Evolutionary conservation across 2,113 vertebrate genomes (phyloP).

Genomic region (Plecturocebus donacophilus): DNA sequence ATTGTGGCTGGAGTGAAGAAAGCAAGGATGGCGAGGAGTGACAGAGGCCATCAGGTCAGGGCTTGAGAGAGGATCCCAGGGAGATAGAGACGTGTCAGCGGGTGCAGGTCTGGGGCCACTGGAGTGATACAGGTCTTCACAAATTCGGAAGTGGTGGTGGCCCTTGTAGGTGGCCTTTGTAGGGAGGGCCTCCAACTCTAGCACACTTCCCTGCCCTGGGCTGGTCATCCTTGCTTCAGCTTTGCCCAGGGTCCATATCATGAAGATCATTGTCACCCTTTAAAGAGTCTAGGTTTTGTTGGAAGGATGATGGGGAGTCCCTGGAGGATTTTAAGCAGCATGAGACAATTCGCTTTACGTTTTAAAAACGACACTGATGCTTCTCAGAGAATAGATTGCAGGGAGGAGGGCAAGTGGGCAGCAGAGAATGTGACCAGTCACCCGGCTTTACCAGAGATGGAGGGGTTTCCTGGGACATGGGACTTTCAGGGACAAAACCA

Average conservation of each 20-base stretch:
- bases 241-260: not conserved
- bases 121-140: not conserved
- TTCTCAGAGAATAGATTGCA: fast-evolving
- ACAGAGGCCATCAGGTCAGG: not conserved
- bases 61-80: not conserved
- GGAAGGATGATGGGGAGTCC: not conserved
- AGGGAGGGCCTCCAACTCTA: not conserved
- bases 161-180: not conserved
- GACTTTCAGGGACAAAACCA: not conserved
- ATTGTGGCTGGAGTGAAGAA: not conserved
- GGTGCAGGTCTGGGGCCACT: no score
- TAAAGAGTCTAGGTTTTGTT: not conserved
- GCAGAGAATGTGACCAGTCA: not conserved
- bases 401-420: not conserved
- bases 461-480: not conserved
- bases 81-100: not conserved
- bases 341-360: not conserved
- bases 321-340: not conserved
- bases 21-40: not conserved
- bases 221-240: not conserved
- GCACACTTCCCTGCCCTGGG: not conserved
- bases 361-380: not conserved
- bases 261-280: not conserved
- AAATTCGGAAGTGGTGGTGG: not conserved
- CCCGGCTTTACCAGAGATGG: not conserved